Percentiles rank a stretch among this genome's conserved stretches.
Conservation (phyloP, 1,140 invertebrate genomes). For the Octopus bimaculoides region DNA sequence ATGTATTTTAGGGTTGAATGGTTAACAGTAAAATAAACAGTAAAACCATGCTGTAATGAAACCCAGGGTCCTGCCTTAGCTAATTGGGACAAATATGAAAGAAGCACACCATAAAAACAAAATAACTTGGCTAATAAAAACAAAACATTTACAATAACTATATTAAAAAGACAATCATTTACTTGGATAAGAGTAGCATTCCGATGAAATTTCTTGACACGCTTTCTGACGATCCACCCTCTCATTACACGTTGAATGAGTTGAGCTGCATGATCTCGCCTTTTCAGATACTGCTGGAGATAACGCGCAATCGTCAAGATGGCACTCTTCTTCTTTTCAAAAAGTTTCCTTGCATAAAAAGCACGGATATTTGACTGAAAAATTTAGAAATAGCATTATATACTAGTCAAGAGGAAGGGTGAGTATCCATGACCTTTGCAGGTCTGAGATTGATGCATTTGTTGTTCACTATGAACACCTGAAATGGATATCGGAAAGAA, state of each 20-base stretch:
- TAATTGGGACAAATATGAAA: no score
- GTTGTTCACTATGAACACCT: no score
- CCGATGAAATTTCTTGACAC: slow-evolving; percentile 18
- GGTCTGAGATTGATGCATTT: no score
- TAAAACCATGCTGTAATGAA: no score
- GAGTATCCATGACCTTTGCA: no score
- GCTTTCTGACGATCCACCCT: slow-evolving; percentile 28
- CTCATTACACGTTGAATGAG: slow-evolving; percentile 32
- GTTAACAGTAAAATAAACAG: no score
- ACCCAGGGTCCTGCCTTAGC: no score
- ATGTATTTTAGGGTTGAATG: no score
- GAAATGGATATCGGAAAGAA: no score
- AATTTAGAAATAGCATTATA: not conserved
- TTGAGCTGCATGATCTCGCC: not conserved
- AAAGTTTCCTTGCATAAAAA: not conserved
- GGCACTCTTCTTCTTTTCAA: not conserved
- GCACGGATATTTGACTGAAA: not conserved
- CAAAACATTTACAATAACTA: not conserved
- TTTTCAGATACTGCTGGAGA: not conserved
- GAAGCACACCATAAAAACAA: no score
- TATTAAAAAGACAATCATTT: slow-evolving; percentile 13
- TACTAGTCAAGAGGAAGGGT: no score
- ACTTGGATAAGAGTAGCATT: slow-evolving; percentile 27
- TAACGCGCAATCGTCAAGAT: not conserved
- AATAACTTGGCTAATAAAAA: no score